A percentile compares a stretch with the other conserved stretches of the same genome.
phyloP scores from a whole-genome alignment of 2,113 vertebrate genomes.

The Rhombomys opimus region DNA sequence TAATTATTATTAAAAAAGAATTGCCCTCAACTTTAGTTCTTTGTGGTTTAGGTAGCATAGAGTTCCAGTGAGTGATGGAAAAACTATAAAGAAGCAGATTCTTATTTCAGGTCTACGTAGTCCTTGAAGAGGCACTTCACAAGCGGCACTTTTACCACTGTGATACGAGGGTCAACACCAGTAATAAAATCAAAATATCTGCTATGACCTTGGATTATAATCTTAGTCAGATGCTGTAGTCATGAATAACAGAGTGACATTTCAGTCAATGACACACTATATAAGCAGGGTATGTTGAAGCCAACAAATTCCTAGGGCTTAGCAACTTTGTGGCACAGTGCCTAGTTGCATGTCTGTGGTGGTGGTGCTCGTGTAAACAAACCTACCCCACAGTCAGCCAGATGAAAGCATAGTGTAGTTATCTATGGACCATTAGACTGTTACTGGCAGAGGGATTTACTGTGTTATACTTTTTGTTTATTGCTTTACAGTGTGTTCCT shows the following conservation, averaged over 20 bases:
- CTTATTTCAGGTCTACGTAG: not conserved
- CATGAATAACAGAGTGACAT: not conserved
- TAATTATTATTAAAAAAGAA: not conserved
- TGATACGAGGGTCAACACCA: not conserved
- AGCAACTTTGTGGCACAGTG: not conserved
- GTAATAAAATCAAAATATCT: not conserved
- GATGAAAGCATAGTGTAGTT: not conserved
- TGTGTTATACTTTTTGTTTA: not conserved
- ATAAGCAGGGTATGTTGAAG: not conserved
- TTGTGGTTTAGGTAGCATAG: not conserved
- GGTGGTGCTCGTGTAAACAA: not conserved
- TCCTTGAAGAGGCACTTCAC: not conserved
- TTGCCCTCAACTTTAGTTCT: constrained; percentile 25
- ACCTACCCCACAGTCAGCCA: not conserved
- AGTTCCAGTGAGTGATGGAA: not conserved
- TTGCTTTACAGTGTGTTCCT: not conserved
- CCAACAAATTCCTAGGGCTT: not conserved
- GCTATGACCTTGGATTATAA: not conserved
- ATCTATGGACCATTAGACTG: not conserved
- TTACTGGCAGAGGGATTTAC: not conserved
- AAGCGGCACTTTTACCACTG: constrained; percentile 30
- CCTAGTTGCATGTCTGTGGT: not conserved
- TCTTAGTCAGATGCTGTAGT: constrained; percentile 19
- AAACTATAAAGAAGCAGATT: not conserved
- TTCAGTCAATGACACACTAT: not conserved